Conservation (phyloP, 2,888 invertebrate genomes). For the Neria commutata region DNA sequence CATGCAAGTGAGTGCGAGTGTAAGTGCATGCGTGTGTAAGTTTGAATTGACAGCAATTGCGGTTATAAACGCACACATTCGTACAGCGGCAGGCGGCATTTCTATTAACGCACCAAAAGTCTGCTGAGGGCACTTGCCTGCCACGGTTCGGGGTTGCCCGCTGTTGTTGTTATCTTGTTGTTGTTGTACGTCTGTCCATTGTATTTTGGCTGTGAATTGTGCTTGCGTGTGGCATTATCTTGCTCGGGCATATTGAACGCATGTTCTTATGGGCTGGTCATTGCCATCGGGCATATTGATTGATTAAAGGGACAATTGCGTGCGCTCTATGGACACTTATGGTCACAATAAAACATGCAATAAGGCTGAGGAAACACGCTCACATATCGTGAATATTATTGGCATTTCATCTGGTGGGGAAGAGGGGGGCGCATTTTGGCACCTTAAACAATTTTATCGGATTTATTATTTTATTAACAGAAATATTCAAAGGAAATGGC, state of each 20-base stretch:
- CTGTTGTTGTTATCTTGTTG: neutral
- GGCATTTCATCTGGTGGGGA: no score
- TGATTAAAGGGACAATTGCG: constrained; percentile 5
- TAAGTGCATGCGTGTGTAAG: no score
- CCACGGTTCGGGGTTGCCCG: neutral
- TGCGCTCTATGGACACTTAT: no score
- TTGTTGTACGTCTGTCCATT: neutral
- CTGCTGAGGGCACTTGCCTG: neutral
- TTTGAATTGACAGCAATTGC: constrained; percentile 7
- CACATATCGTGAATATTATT: no score
- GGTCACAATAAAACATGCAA: no score
- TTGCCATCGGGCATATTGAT: neutral
- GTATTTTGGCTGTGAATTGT: neutral
- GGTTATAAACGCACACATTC: constrained; percentile 21
- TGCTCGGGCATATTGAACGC: no score
- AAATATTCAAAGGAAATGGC: no score
- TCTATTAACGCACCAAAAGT: constrained; percentile 11
- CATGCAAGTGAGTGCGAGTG: no score
- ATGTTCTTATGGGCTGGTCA: neutral
- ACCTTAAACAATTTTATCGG: no score
- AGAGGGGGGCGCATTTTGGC: no score
- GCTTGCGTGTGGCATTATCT: neutral
- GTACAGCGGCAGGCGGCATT: neutral
- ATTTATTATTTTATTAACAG: no score
- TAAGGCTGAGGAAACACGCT: no score